Evolutionary conservation across 2,113 vertebrate species (phyloP), one percentile per base, ranked within the genome.

Genomic region (Cavia aperea): DNA sequence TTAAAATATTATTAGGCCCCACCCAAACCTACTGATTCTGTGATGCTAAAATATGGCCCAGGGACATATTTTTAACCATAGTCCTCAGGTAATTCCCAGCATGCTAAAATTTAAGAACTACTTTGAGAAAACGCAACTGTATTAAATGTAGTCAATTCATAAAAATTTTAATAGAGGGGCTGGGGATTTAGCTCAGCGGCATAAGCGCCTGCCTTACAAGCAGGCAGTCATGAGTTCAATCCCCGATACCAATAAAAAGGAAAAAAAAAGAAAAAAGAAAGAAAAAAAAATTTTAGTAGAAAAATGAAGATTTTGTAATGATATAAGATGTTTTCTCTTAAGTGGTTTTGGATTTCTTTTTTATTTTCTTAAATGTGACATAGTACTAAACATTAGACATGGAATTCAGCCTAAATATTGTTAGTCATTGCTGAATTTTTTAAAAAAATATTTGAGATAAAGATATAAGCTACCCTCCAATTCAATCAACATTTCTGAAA

Each of bases 321-420:
- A 72, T 46, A 68, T 78, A 94, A 94, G 96, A 83, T 90, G 15
- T 75, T 88, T 92, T 85, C 49, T 63, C 19, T 86, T 87, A 85
- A 77, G 90, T 90, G 31, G 60, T 75, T 95, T 88, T n/a, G 51
- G 73, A 82, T 2, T 68, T 91, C 7, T 62, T 93, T 49, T 86
- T 90, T 89, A 94, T 66, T 81, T 89, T 86, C 31, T 39, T 90
- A 91, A 56, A 60, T 56, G 5, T 88, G 93, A 88, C 24, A 58
- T 75, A 10, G 36, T 81, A 81, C 89, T 78, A 70, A 26, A 94
- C 92, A 73, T n/a, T 86, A 94, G 65, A 93, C 54, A 82, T 56
- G 39, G 2, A 86, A 91, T 84, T 73, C 54, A 82, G 7, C 29
- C 70, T 70, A 62, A 77, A 96, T 54, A 87, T 31, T 90, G 84